A percentile compares a stretch with the other conserved stretches of the same genome.
Evolutionary conservation across 2,888 invertebrate genomes (phyloP).

Genomic region (Microctonus aethiopoides): DNA sequence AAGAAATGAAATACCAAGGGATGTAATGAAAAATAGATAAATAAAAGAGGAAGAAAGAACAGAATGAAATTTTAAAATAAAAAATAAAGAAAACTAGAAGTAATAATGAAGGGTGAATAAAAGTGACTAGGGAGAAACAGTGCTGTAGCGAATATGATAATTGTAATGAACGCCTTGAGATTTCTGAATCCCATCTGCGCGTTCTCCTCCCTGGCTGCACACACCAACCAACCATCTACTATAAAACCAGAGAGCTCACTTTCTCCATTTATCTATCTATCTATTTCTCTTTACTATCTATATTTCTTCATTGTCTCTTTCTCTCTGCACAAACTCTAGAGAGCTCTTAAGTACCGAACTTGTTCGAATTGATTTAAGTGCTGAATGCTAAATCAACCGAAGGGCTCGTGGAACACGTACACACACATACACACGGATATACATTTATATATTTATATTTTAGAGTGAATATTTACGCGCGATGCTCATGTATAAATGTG

Average conservation of each 20-base stretch:
- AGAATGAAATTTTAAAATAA: background rate
- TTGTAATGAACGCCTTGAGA: constrained; percentile 67
- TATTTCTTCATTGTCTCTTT: constrained; percentile 35
- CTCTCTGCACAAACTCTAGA: constrained; percentile 59
- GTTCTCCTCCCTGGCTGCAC: constrained; percentile 42
- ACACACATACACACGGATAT: background rate
- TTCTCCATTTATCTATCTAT: constrained; percentile 24
- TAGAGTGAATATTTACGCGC: background rate
- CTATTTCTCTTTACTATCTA: constrained; percentile 18
- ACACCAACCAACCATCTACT: constrained; percentile 24
- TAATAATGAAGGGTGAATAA: constrained; percentile 20
- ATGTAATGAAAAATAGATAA: background rate
- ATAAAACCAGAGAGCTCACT: constrained; percentile 17
- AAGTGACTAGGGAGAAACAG: too few relatives aligned
- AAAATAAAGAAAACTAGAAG: background rate
- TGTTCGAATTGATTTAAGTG: constrained; percentile 67
- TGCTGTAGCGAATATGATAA: constrained; percentile 65
- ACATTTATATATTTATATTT: too few relatives aligned
- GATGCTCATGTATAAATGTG: background rate
- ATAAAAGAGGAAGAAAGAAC: background rate
- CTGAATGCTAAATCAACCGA: constrained; percentile 67
- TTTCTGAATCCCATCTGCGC: constrained; percentile 65
- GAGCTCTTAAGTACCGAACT: constrained; percentile 67
- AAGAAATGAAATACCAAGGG: too few relatives aligned
- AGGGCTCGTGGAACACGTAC: constrained; percentile 43